Evolutionary conservation across 2,797 vertebrate species (phyloP), one percentile per base, ranked within the genome.

Genomic region (Pseudotriccus pelzelni): DNA sequence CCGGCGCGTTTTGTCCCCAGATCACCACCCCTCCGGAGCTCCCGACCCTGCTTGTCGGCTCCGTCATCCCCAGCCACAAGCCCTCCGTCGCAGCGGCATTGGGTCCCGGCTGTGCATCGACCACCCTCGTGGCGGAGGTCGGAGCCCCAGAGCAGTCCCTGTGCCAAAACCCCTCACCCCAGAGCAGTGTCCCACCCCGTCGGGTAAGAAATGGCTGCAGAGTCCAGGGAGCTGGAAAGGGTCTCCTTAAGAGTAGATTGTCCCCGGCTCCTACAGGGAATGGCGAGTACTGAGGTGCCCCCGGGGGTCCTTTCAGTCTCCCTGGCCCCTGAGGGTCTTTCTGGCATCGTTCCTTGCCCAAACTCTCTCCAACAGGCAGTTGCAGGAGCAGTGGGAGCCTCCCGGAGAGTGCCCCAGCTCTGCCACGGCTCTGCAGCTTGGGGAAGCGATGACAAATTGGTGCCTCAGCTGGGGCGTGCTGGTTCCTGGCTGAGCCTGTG

Each of bases 381-480:
- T 46, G 32, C 1, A 0, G 25, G 5, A n/a, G 23, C 50, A 76
- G 55, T n/a, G 9, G 34, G 58, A 87, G n/a, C 37, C 18, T 21
- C 9, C 14, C 2, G 3, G 43, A 30, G 16, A 7, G 44, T 1
- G 5, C 1, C 23, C 53, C 3, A 2, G 67, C 43, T 69, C 63
- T 15, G 47, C 5, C 4, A 2, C 2, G 17, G 56, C 63, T 76
- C 50, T 12, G 67, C 58, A 9, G 49, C 67, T 73, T 16, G 2
- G 62, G 30, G 44, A 14, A 64, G 9, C 2, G 6, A 18, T 19
- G 7, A 23, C 9, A 77, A 52, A 80, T 3, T 0, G 0, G 8
- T 28, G 49, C 22, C 36, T 24, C 1, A 2, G 6, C 14, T 7
- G 3, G 12, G 39, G 12, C 0, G 0, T 25, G 32, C 41, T 28